Evolutionary conservation across 2,888 invertebrate species (phyloP), one percentile per base, ranked within the genome.

Genomic region (Dolichopus griseipennis): DNA sequence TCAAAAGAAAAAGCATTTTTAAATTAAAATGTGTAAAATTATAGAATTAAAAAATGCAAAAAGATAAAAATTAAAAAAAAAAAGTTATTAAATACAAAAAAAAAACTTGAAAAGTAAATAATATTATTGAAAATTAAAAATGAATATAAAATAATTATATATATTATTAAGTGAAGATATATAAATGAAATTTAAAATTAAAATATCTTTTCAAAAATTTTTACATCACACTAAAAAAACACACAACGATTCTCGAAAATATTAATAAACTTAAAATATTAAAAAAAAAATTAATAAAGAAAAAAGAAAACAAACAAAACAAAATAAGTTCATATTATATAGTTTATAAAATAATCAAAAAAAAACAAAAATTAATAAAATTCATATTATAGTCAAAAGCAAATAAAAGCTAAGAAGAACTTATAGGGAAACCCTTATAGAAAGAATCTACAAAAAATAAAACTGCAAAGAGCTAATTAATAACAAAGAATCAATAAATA

Each of bases 211-310:
- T 33, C n/a, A 62, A 7, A 67, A 61, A 52, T 27, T 21, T 64
- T 20, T 20, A 10, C 20, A 64, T 6, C 64, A 34, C 20, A 18
- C 37, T 37, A 20, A n/a, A 18, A 64, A n/a, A 37, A 18, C 1
- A 64, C 33, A 37, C 37, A 64, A 64, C 37, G 33, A 64, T 64
- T 63, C 27, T 27, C 63, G 63, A 63, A 52, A n/a, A 52, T 52
- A 12, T 15, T 52, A 52, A 12, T 12, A 15, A 41, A 52, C 18
- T 52, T 52, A 15, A 52, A 18, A 52, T 15, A 52, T 12, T 18
- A 52, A 64, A 37, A 37, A n/a, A 34, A 64, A 33, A 64, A 64
- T n/a, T 20, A 61, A 20, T 33, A 64, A 64, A 64, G 22, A n/a
- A 64, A 37, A 64, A 64, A n/a, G 9, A 64, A 37, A 37, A 37